These are phyloP conservation scores for Myotis davidii DNA, from an alignment of 2,113 vertebrate species.

Conservation along the genomic window DNA sequence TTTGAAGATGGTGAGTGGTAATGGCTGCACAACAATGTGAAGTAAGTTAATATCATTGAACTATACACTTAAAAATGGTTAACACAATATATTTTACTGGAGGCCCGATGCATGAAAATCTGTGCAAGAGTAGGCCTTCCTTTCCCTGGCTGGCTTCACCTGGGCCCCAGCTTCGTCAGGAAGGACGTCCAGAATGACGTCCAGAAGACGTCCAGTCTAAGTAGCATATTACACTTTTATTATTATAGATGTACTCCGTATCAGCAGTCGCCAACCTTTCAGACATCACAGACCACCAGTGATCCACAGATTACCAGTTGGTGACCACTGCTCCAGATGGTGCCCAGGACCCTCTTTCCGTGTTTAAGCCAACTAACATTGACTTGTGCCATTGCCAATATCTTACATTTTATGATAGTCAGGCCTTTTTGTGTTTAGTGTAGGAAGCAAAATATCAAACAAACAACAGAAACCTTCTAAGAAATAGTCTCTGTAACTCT, in stretches of 20 bases:
- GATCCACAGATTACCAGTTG: too few species aligned
- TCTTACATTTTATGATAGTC: not conserved
- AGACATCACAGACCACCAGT: too few species aligned
- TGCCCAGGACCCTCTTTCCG: not conserved
- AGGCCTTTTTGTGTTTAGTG: not conserved
- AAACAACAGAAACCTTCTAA: not conserved
- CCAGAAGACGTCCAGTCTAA: too few species aligned
- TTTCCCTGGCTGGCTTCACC: too few species aligned
- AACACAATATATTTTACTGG: not conserved
- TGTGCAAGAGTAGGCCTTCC: too few species aligned
- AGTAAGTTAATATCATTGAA: not conserved
- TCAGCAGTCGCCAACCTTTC: too few species aligned
- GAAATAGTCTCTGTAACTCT: not conserved
- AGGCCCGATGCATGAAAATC: too few species aligned
- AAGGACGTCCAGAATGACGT: too few species aligned
- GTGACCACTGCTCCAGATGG: not conserved
- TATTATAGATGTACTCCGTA: too few species aligned
- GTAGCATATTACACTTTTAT: too few species aligned
- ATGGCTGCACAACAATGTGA: not conserved
- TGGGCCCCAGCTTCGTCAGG: too few species aligned
- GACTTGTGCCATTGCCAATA: not conserved
- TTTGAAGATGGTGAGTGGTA: not conserved
- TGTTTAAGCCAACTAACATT: not conserved
- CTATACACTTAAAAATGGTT: not conserved
- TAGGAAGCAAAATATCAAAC: not conserved